These are phyloP conservation scores for Oryzaephilus surinamensis DNA, from an alignment of 1,140 invertebrate species.

Conservation along the genomic window DNA sequence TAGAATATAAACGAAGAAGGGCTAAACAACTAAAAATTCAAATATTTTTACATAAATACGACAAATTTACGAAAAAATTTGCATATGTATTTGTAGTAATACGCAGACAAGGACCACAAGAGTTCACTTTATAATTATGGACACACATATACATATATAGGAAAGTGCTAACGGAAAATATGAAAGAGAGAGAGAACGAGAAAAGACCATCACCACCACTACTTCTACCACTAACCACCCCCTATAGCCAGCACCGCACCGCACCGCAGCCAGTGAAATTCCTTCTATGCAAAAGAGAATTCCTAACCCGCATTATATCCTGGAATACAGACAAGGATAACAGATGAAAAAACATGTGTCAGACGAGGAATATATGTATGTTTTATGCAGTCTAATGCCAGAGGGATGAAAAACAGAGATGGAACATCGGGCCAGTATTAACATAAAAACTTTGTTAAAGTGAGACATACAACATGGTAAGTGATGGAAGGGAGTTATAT, in stretches of 20 bases:
- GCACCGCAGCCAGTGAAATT: no score
- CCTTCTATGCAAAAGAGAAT: constrained; percentile 2
- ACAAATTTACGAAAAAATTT: constrained; percentile 30
- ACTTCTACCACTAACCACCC: no score
- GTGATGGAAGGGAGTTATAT: constrained; percentile 4
- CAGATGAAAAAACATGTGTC: constrained; percentile 28
- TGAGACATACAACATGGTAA: no score
- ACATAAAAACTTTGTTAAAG: constrained; percentile 25
- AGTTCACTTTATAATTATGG: no score
- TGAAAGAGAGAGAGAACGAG: no score
- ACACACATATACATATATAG: no score
- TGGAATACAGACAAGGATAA: constrained; percentile 15
- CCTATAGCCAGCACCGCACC: no score
- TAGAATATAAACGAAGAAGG: not conserved
- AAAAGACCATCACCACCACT: no score
- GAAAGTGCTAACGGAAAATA: no score
- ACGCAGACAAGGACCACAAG: no score
- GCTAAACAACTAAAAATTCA: constrained; percentile 20
- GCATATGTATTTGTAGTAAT: constrained; percentile 29
- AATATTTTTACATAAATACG: constrained; percentile 31
- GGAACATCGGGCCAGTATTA: constrained; percentile 16
- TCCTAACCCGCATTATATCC: no score
- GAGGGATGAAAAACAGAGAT: constrained; percentile 22
- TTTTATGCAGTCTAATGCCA: constrained; percentile 21
- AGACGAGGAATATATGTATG: constrained; percentile 25